Base-by-base conservation (phyloP, 2,888 invertebrate genomes). In the Camptogramma bilineatum region DNA sequence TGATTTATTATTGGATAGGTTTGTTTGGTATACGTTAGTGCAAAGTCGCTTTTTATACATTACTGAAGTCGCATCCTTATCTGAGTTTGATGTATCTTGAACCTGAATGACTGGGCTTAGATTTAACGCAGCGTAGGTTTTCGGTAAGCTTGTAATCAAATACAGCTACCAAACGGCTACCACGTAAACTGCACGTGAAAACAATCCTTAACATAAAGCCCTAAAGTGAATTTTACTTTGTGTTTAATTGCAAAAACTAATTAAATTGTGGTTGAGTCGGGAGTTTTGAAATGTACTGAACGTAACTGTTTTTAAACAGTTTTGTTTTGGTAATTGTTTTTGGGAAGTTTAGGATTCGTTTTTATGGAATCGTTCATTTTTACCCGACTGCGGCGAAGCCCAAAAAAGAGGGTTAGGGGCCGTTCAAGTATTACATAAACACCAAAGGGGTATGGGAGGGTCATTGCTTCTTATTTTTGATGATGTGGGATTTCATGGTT, bases 51-150 rank as follows among this genome's bases (percentile, higher is more conserved):
- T 3, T 16, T 52, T 52, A 3, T 7, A 19, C 10, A 60, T 21
- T 17, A 63, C 42, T 55, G 21, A 5, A 52, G 8, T 2, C 55
- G 13, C 50, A 50, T 5, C 62, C 42, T 52, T 55, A 66, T 8
- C 47, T 17, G 52, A 68, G 60, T 70, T 72, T 69, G 71, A 72
- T 68, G 62, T 63, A 72, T 63, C 68, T 69, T 58, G 59, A 68
- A 56, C 64, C 66, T 66, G 66, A 58, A 69, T 62, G 64, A 53
- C 55, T 61, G 62, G 46, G 57, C 62, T 70, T 70, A 72, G 70
- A 70, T 69, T 72, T 66, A 72, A 68, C 65, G 70, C 70, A 64
- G 67, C 57, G 68, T 64, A 62, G 67, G 65, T 67, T 70, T 70
- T 67, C 57, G 69, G 61, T 59, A 68, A 62, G 68, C 52, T 65